Base-by-base conservation (phyloP, 2,113 vertebrate genomes). In the Chloropsis cyanopogon region DNA sequence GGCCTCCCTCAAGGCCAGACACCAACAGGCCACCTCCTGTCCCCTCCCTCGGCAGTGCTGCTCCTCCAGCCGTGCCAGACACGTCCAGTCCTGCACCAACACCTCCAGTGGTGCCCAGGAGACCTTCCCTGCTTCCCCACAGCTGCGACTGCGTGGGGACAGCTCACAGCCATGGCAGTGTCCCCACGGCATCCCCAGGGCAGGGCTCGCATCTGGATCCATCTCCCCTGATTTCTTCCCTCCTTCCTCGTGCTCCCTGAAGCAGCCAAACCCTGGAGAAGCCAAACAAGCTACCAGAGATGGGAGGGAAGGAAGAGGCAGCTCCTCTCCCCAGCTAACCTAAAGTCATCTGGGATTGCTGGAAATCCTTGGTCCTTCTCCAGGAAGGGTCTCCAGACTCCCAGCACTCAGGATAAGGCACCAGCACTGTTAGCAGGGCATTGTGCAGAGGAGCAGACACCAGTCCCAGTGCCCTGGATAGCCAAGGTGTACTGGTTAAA, bases 161-260 rank as follows among this genome's bases (percentile, higher is more conserved):
- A 10, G 29, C 0, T 47, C 39, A 2, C 1, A 12, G 75, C 18
- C 52, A 0, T 1, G 4, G 53, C 4, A 3, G 24, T 7, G 42
- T 21, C 61, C 46, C 2, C 2, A 4, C 0, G 23, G 13, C 59
- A 28, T 5, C 53, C 41, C 35, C 46, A 4, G 12, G 6, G 54
- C 31, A 1, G 66, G 4, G 23, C 18, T 68, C 73, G 35, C 72
- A 3, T 2, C 64, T 26, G 44, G 8, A 52, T 41, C 56, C 44
- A 29, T 9, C 50, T 52, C 24, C 18, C 60, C 47, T 8, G 2
- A 21, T 28, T 33, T 9, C 35, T 46, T 19, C 9, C 35, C 24
- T 16, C 2, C 4, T 47, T 26, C 68, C 54, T 52, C 26, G 1
- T 3, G 12, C 16, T 93, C n/a, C 21, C n/a, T 1, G 1, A 7